phyloP scores from a whole-genome alignment of 2,888 invertebrate species.

The Horisme vitalbata region DNA sequence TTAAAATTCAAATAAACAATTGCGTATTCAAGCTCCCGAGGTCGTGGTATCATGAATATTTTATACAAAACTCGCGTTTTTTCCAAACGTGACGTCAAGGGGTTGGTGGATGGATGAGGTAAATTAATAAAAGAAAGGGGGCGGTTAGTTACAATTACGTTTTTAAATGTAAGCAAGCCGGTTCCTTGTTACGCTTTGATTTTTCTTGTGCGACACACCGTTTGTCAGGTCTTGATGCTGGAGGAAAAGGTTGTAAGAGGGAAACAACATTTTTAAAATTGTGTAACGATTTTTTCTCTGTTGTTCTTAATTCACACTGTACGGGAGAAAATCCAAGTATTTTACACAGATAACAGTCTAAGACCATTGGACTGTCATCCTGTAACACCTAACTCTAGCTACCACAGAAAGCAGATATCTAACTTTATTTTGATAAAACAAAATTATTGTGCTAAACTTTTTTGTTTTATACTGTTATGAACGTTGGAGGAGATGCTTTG shows the following conservation, averaged over 20 bases:
- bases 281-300: no score
- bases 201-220: conserved; percentile 78
- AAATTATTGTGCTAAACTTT: no score
- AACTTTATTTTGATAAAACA: no score
- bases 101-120: conserved; percentile 73
- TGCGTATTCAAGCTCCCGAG: conserved; percentile 42
- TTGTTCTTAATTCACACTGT: no score
- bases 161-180: conserved; percentile 80
- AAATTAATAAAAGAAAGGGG: conserved; percentile 79
- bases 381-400: no score
- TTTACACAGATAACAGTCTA: no score
- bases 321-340: no score
- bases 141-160: conserved; percentile 82
- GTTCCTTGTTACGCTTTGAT: conserved; percentile 74
- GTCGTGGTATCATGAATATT: conserved; percentile 68
- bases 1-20: conserved; percentile 49
- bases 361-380: no score
- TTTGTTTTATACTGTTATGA: no score
- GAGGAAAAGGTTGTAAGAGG: conserved; percentile 40
- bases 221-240: conserved; percentile 55
- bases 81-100: conserved; percentile 59
- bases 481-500: no score
- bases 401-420: no score
- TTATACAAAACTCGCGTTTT: conserved; percentile 55
- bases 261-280: conserved; percentile 16